Evolutionary conservation across 2,113 vertebrate species (phyloP).

Genomic region (Urocynchramus pylzowi): DNA sequence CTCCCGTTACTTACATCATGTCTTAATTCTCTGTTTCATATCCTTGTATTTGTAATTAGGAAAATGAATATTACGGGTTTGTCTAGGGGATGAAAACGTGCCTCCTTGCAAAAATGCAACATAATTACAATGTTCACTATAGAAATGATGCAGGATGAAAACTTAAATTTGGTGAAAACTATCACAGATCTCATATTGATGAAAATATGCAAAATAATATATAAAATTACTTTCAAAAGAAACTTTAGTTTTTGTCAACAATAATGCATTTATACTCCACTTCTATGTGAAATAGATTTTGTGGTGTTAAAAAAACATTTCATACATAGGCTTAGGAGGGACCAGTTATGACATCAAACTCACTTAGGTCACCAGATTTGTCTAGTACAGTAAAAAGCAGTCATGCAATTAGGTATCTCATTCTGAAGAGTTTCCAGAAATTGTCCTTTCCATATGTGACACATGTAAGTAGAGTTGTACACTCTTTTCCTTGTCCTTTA

Average conservation of each 20-base stretch:
- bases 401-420: not conserved
- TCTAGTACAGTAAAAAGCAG: not conserved
- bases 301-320: not conserved
- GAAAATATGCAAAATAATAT: not conserved
- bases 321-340: not conserved
- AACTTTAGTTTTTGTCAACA: not conserved
- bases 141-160: not conserved
- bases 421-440: not conserved
- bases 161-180: not conserved
- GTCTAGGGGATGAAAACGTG: not conserved
- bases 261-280: not conserved
- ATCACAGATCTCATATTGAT: not conserved
- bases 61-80: not conserved
- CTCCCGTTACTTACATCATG: not conserved
- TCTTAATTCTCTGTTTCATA: slow-evolving; percentile 5
- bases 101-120: not conserved
- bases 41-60: not conserved
- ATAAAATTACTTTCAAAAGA: not conserved
- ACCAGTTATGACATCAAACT: not conserved
- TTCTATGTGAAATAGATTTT: not conserved
- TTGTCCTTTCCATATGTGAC: not conserved
- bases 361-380: not conserved
- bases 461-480: not conserved
- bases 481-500: no score
- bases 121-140: not conserved